These are phyloP conservation scores for Protonibea diacanthus DNA, from an alignment of 2,797 vertebrate genomes.

Conservation along the genomic window DNA sequence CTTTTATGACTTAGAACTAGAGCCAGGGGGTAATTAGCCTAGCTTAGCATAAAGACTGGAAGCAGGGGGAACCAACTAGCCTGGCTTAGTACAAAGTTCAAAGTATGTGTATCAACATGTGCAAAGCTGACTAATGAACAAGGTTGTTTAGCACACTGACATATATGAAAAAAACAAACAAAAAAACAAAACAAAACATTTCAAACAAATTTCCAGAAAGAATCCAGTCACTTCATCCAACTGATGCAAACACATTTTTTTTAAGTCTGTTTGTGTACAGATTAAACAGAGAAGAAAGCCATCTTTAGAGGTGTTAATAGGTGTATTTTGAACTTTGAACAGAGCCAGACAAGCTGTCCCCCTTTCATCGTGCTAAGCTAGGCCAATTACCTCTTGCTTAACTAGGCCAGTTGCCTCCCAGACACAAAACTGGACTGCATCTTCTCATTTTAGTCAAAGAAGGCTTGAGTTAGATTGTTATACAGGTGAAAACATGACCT, in stretches of 20 bases:
- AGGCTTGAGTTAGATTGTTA: background rate
- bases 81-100: background rate
- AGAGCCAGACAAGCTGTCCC: too few relatives aligned
- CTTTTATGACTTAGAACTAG: background rate
- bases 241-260: too few relatives aligned
- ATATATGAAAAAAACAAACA: background rate
- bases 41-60: conserved; percentile 8
- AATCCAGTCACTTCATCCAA: background rate
- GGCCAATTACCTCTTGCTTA: background rate
- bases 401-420: too few relatives aligned
- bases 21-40: background rate
- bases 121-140: background rate
- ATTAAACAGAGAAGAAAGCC: too few relatives aligned
- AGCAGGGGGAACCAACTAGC: background rate
- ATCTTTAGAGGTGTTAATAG: background rate
- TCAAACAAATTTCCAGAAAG: background rate
- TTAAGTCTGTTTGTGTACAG: too few relatives aligned
- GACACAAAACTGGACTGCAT: background rate
- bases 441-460: background rate
- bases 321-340: background rate
- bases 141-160: background rate
- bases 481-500: background rate
- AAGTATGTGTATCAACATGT: background rate
- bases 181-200: too few relatives aligned
- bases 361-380: background rate